phyloP scores from a whole-genome alignment of 1,140 invertebrate species.

The Macrosteles quadrilineatus region DNA sequence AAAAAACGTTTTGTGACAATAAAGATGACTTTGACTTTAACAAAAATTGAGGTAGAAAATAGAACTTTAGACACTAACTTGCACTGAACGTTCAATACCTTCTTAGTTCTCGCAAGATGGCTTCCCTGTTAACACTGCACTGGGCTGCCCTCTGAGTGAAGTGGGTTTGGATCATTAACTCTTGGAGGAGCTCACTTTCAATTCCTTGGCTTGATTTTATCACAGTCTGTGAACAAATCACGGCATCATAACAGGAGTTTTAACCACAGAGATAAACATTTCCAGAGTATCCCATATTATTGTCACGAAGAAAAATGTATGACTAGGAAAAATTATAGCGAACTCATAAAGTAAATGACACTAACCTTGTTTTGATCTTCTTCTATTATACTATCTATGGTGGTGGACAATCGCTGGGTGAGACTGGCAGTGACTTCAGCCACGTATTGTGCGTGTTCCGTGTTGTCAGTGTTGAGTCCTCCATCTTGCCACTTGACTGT shows the following conservation, averaged over 20 bases:
- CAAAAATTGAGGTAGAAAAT: too few relatives aligned
- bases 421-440: constrained; percentile 59
- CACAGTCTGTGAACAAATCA: constrained; percentile 43
- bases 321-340: too few relatives aligned
- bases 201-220: constrained; percentile 55
- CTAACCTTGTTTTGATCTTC: constrained; percentile 52
- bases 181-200: constrained; percentile 60
- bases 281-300: too few relatives aligned
- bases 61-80: too few relatives aligned
- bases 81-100: too few relatives aligned
- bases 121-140: constrained; percentile 62
- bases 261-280: too few relatives aligned
- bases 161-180: constrained; percentile 65
- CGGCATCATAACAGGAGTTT: not conserved
- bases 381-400: constrained; percentile 61
- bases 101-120: constrained; percentile 64
- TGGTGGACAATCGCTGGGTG: constrained; percentile 53
- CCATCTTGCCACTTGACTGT: constrained; percentile 59
- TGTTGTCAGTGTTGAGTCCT: constrained; percentile 52
- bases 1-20: too few relatives aligned
- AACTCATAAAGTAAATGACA: too few relatives aligned
- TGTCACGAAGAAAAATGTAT: too few relatives aligned
- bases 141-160: constrained; percentile 66
- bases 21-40: too few relatives aligned
- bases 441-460: constrained; percentile 64